Evolutionary conservation across 1,140 invertebrate genomes (phyloP).

Genomic region (fruit fly (Drosophila melanogaster)): DNA sequence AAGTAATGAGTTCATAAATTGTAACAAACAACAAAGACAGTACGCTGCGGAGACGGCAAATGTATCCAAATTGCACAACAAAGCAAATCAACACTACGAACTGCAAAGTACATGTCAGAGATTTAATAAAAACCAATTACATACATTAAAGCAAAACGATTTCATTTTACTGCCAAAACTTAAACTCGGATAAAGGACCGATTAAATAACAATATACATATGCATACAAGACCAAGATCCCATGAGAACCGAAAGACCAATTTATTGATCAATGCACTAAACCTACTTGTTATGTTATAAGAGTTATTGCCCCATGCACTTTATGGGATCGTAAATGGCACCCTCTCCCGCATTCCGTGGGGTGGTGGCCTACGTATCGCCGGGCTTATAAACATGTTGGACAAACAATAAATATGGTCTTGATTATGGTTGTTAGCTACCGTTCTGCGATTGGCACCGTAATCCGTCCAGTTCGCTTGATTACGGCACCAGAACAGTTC

Average conservation of each 20-base stretch:
- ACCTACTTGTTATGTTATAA: neutral
- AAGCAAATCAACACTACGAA: constrained; percentile 35
- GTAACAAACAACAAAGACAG: constrained; percentile 37
- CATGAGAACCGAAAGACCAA: neutral
- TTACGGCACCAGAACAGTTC: constrained; percentile 52
- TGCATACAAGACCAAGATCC: no score
- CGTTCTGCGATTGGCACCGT: constrained; percentile 72
- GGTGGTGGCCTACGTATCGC: constrained; percentile 7
- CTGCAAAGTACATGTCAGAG: constrained; percentile 52
- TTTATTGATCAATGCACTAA: no score
- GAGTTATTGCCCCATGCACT: constrained; percentile 36
- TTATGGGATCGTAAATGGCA: constrained; percentile 29
- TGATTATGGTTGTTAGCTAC: constrained; percentile 78
- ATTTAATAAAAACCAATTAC: constrained; percentile 68
- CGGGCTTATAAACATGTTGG: constrained; percentile 39
- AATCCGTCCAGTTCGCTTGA: constrained; percentile 67
- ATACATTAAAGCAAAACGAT: constrained; percentile 23
- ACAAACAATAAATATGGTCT: constrained; percentile 67
- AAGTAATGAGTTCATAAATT: constrained; percentile 73
- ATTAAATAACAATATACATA: no score
- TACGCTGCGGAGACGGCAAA: constrained; percentile 16
- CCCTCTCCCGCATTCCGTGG: neutral
- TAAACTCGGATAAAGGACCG: no score
- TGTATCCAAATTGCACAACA: constrained; percentile 44
- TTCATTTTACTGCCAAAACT: neutral